Evolutionary conservation across 2,113 vertebrate genomes (phyloP), one percentile per base, ranked within the genome.

Genomic region (Rhizomys pruinosus): DNA sequence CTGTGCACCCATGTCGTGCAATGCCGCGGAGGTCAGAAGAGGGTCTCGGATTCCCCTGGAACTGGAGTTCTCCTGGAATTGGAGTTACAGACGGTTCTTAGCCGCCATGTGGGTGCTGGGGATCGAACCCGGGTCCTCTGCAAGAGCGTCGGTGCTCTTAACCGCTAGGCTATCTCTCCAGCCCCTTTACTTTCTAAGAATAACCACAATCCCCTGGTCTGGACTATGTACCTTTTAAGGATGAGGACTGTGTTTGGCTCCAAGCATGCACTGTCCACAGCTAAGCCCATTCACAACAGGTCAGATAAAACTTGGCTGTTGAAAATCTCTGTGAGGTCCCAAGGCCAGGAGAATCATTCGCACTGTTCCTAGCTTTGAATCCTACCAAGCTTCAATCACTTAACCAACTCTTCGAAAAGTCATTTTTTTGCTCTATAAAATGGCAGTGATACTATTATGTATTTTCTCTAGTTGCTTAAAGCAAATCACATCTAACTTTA

Each of bases 381-480:
- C 32, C 37, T 66, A 68, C 20, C 55, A 81, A 20, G 7, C 39
- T n/a, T 15, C 20, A 47, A 19, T 71, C 74, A 79, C 27, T 74
- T 66, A 66, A n/a, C 3, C 66, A 73, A 68, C 15, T 44, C 77
- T 80, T 29, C 13, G n/a, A 86, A 91, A 71, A 17, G 37, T 89
- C 61, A 17, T 22, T 92, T 85, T 96, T 82, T 90, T 88, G n/a
- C 90, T 69, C 85, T 94, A 47, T 57, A 90, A 93, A 91, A 95
- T 85, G 47, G 76, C 15, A 25, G 11, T 79, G 71, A 84, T 87
- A 59, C 55, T n/a, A 92, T 37, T 87, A 80, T 12, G 23, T 25
- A 66, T 32, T 89, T 84, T n/a, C 52, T 64, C 3, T 0, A 93
- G 76, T 39, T 82, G 19, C n/a, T 84, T 84, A 94, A 47, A 34